A percentile compares a stretch with the other conserved stretches of the same genome.
Evolutionary conservation across 2,797 vertebrate species (phyloP).

Genomic region (Craterocephalus amniculus): DNA sequence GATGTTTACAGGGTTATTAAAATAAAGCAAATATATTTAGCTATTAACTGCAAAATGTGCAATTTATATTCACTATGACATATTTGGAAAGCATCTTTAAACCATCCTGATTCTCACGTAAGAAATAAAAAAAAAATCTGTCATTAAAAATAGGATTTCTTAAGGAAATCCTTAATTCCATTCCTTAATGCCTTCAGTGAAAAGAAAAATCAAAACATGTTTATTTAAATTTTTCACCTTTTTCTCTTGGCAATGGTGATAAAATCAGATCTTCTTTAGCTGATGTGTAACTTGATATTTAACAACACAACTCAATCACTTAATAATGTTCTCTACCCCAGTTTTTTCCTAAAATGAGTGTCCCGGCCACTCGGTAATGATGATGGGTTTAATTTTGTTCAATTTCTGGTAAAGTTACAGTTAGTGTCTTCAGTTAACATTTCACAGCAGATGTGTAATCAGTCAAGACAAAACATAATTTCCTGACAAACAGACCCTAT

Average conservation of each 20-base stretch:
- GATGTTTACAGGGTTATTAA: conserved; percentile 38
- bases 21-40: conserved; percentile 42
- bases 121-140: not conserved
- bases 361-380: too few relatives aligned
- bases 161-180: not conserved
- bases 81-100: conserved; percentile 41
- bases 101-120: conserved; percentile 40
- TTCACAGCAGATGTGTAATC: too few relatives aligned
- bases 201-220: not conserved
- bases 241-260: not conserved
- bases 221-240: not conserved
- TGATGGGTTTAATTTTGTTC: too few relatives aligned
- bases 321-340: not conserved
- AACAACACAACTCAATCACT: not conserved
- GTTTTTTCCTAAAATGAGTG: too few relatives aligned
- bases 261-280: not conserved
- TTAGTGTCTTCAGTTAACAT: too few relatives aligned
- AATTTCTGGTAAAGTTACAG: not conserved
- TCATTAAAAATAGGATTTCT: not conserved
- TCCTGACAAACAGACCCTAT: too few relatives aligned
- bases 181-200: not conserved
- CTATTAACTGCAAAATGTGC: conserved; percentile 59
- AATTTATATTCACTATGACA: conserved; percentile 47
- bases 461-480: not conserved
- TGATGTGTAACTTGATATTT: not conserved